A percentile compares a stretch with the other conserved stretches of the same genome.
Conservation (phyloP, 1,140 invertebrate genomes). For the Xylocopa sonorina region DNA sequence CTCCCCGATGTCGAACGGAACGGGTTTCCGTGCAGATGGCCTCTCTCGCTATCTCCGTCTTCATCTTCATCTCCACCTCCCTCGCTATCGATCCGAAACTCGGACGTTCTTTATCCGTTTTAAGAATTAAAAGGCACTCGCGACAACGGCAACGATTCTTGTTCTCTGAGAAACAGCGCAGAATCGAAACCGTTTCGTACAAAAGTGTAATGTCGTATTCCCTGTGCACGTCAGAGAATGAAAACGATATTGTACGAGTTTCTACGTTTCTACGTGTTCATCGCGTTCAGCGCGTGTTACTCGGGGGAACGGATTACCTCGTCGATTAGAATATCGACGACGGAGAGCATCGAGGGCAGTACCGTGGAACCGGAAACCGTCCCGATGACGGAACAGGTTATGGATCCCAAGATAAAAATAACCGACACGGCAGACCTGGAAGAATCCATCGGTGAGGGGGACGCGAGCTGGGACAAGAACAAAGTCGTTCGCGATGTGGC, state of each 20-base stretch:
- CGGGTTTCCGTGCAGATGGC: neutral
- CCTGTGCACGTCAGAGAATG: neutral
- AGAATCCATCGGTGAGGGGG: conserved; percentile 40
- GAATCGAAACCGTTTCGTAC: too few species aligned
- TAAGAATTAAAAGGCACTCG: too few species aligned
- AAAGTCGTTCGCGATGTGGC: conserved; percentile 82
- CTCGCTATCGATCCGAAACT: conserved; percentile 14
- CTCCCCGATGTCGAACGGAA: conserved; percentile 20
- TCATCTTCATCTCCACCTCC: too few species aligned
- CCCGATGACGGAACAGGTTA: conserved; percentile 66
- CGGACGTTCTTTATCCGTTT: conserved; percentile 29
- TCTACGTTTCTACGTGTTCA: neutral
- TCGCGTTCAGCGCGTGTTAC: too few species aligned
- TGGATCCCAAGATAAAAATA: conserved; percentile 66
- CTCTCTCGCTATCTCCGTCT: too few species aligned
- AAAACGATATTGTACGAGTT: neutral
- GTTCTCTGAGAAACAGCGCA: too few species aligned
- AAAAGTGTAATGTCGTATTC: too few species aligned
- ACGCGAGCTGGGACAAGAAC: conserved; percentile 66
- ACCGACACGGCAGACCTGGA: conserved; percentile 60
- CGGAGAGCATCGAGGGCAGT: neutral
- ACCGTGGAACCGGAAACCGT: conserved; percentile 30
- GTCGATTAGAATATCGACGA: too few species aligned
- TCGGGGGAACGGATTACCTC: neutral
- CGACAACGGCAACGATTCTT: too few species aligned